Evolutionary conservation across 2,797 vertebrate genomes (phyloP), one percentile per base, ranked within the genome.

Genomic region (Gallinago stenura): DNA sequence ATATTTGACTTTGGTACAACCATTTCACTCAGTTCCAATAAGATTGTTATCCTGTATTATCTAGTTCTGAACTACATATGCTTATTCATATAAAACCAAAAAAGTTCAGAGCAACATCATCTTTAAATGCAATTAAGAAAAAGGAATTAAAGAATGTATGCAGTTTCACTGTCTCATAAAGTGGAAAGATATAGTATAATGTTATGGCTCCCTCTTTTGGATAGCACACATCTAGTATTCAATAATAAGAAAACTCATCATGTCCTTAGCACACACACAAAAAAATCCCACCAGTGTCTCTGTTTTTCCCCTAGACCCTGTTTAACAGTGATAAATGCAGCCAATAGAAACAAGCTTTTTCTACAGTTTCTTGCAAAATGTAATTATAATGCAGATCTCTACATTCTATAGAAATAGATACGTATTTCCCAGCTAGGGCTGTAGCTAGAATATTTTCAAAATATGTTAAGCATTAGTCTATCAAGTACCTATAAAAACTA

Each of bases 151-250:
- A 35, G 13, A 50, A 35, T 21, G 7, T 45, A 72, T 41, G 8
- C 8, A 60, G 13, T 70, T 91, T 85, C 46, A 75, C 33, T 35
- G 16, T 57, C 70, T 93, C 21, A 31, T 57, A 57, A 95, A 88
- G 41, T 37, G 37, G 17, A 89, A 77, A 75, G 51, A 53, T 33
- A 62, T 87, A 96, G 51, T 43, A 87, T 76, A 97, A 97, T 97
- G 73, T 85, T 97, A 95, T 93, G 91, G 97, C 97, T 97, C 97
- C 97, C 97, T 97, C 97, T 98, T 97, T 98, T 98, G 98, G 98
- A 97, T 89, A 66, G 20, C 48, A 86, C 12, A 51, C 60, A 97
- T 87, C 58, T 58, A 89, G 65, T 97, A 92, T 77, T 33, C 56
- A 90, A 39, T 66, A 66, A 30, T 26, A 89, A 80, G 20, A 68